phyloP scores from a whole-genome alignment of 2,888 invertebrate species.

The Acanthosoma haemorrhoidale region DNA sequence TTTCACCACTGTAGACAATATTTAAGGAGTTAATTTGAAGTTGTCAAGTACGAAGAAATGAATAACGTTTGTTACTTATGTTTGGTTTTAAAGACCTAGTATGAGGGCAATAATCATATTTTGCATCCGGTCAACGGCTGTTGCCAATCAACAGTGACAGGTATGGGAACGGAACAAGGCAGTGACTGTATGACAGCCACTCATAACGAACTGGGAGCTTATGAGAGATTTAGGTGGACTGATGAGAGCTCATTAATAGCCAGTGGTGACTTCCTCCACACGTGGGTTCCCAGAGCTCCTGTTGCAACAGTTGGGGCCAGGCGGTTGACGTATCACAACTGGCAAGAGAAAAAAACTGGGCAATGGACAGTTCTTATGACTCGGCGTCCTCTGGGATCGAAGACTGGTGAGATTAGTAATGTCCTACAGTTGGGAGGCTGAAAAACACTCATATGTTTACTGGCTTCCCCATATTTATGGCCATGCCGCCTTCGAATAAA shows the following conservation, averaged over 20 bases:
- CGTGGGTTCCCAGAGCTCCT: constrained; percentile 12
- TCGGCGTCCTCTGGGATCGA: not conserved
- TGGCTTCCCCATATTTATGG: constrained; percentile 2
- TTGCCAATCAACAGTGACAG: too few species aligned
- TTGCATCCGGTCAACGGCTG: too few species aligned
- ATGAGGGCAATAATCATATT: too few species aligned
- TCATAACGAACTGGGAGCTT: not conserved
- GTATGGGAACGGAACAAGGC: too few species aligned
- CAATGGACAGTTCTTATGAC: constrained; percentile 14
- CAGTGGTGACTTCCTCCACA: not conserved
- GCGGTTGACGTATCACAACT: constrained; percentile 8
- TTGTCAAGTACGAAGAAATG: too few species aligned
- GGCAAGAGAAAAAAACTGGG: not conserved
- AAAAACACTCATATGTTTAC: constrained; percentile 1
- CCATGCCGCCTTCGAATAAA: not conserved
- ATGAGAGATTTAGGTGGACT: not conserved
- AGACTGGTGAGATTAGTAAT: constrained; percentile 3
- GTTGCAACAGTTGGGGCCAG: constrained; percentile 10
- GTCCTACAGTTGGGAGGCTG: not conserved
- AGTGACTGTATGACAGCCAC: not conserved
- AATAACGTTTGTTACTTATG: too few species aligned
- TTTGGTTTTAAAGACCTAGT: too few species aligned
- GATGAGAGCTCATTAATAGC: not conserved
- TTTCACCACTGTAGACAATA: too few species aligned
- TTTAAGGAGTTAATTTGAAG: too few species aligned